A percentile compares a stretch with the other conserved stretches of the same genome.
Conservation (phyloP, 92 coral and sea anemone species). For the Phymanthus crucifer region DNA sequence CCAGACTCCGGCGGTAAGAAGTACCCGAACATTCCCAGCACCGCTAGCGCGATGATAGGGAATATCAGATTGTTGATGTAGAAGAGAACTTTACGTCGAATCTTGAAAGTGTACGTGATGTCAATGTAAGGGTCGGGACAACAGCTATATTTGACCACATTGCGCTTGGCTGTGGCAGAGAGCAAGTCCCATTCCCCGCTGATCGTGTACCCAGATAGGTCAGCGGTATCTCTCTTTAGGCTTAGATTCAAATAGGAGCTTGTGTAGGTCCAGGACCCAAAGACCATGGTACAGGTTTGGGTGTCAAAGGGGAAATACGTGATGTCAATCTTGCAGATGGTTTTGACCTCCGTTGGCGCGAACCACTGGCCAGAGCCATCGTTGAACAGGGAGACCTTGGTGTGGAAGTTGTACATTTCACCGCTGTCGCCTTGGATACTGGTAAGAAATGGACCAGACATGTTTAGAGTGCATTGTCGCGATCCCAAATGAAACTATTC, state of each 20-base stretch:
- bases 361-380: slow-evolving; percentile 82
- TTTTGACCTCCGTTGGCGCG: slow-evolving; percentile 90
- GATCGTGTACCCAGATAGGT: slow-evolving; percentile 72
- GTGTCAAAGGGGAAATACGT: slow-evolving; percentile 91
- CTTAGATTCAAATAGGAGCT: slow-evolving; percentile 65
- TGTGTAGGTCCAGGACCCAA: slow-evolving; percentile 97
- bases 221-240: slow-evolving; percentile 67
- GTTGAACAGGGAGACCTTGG: slow-evolving; percentile 70
- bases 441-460: background rate
- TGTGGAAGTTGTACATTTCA: slow-evolving; percentile 93
- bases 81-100: slow-evolving; percentile 73
- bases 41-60: slow-evolving; percentile 85
- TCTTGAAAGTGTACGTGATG: slow-evolving; percentile 71
- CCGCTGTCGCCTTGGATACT: slow-evolving; percentile 94
- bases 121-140: slow-evolving; percentile 87
- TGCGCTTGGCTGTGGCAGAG: slow-evolving; percentile 69
- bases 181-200: slow-evolving; percentile 94
- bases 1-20: slow-evolving; percentile 91
- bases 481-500: no score
- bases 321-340: slow-evolving; percentile 91
- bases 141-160: slow-evolving; percentile 86
- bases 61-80: slow-evolving; percentile 83
- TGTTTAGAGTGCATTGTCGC: background rate
- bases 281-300: slow-evolving; percentile 77
- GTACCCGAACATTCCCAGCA: slow-evolving; percentile 77